Conservation (phyloP, 2,888 invertebrate genomes). For the Acleris cristana region DNA sequence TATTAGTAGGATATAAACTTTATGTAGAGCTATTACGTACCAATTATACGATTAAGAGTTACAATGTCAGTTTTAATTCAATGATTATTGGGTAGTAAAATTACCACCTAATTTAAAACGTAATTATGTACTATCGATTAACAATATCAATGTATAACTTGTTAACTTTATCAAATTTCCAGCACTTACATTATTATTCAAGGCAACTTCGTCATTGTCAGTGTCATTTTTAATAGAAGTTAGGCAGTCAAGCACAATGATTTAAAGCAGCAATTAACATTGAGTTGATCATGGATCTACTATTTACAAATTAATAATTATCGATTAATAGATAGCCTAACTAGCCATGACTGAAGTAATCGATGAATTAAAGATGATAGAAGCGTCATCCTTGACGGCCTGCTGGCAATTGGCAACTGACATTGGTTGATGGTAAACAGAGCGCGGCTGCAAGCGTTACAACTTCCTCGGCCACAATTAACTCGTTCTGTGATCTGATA, state of each 20-base stretch:
- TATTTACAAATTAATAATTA: background rate
- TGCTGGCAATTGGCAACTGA: constrained; percentile 27
- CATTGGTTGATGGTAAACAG: constrained; percentile 42
- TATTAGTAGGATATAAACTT: too few species aligned
- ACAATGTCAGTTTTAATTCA: constrained; percentile 2
- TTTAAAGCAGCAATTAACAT: too few species aligned
- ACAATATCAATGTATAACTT: too few species aligned
- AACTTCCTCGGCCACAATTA: constrained; percentile 53
- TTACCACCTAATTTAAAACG: background rate
- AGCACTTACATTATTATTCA: too few species aligned
- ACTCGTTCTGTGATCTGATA: constrained; percentile 41
- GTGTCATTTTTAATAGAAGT: too few species aligned
- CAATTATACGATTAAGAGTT: too few species aligned
- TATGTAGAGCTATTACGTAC: too few species aligned
- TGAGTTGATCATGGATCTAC: too few species aligned
- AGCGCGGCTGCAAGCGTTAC: constrained; percentile 42
- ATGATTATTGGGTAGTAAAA: constrained; percentile 1
- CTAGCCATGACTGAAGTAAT: constrained; percentile 10
- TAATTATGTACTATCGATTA: background rate
- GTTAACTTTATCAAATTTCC: too few species aligned
- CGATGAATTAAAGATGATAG: constrained; percentile 23
- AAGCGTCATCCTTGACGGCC: constrained; percentile 25
- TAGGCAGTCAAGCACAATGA: too few species aligned
- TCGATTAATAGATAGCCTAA: background rate
- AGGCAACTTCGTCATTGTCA: too few species aligned